Evolutionary conservation across 92 coral and sea anemone species (phyloP).

Genomic region (Nematostella vectensis): DNA sequence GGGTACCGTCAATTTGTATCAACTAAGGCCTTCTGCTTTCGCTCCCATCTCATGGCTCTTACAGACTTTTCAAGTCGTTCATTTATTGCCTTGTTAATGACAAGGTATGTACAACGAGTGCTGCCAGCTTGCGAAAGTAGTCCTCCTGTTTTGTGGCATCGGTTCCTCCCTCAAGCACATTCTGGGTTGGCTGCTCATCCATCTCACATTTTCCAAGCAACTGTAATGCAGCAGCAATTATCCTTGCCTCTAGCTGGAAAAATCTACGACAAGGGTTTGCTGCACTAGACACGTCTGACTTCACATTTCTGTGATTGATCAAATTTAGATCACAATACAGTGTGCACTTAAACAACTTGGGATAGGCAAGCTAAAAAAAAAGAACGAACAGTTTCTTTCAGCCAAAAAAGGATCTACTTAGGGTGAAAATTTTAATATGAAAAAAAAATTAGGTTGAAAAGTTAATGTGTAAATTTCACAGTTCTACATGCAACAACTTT

Average conservation of each 20-base stretch:
- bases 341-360: slow-evolving; percentile 67
- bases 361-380: slow-evolving; percentile 38
- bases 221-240: slow-evolving; percentile 58
- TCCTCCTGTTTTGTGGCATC: slow-evolving; percentile 26
- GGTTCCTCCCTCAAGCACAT: not conserved
- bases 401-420: too few relatives aligned
- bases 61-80: slow-evolving; percentile 24
- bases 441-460: too few relatives aligned
- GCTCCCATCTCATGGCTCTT: slow-evolving; percentile 17
- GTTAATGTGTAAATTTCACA: too few relatives aligned
- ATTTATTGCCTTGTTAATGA: slow-evolving; percentile 44
- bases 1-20: slow-evolving; percentile 48
- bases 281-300: slow-evolving; percentile 57
- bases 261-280: slow-evolving; percentile 69
- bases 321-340: slow-evolving; percentile 57
- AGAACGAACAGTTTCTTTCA: too few relatives aligned
- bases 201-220: slow-evolving; percentile 41
- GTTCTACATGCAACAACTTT: too few relatives aligned
- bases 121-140: slow-evolving; percentile 32
- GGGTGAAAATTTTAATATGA: too few relatives aligned
- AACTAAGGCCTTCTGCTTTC: slow-evolving; percentile 11
- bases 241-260: slow-evolving; percentile 37
- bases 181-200: slow-evolving; percentile 33
- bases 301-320: slow-evolving; percentile 58
- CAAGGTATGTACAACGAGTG: slow-evolving; percentile 57